Percentiles rank a stretch among this genome's conserved stretches.
Conservation (phyloP, 2,113 vertebrate genomes). For the Nibea coibor region DNA sequence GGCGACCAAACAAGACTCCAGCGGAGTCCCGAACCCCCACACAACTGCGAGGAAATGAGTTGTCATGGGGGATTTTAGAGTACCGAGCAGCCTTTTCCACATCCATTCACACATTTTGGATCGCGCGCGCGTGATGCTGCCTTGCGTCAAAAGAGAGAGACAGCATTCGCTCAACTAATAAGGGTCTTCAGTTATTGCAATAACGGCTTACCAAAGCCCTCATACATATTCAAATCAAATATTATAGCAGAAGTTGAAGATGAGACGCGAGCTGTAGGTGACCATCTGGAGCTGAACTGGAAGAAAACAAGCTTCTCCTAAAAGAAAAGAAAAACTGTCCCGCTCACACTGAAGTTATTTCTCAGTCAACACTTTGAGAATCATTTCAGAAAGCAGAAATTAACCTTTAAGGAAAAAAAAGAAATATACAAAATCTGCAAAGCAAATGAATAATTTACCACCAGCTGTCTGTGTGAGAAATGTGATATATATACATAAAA, state of each 20-base stretch:
- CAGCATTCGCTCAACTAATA: background rate
- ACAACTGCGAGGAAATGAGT: conserved; percentile 69
- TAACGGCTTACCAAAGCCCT: background rate
- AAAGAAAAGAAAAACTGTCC: background rate
- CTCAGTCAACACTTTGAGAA: background rate
- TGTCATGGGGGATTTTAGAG: conserved; percentile 62
- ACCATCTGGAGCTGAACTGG: conserved; percentile 27
- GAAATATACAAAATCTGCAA: conserved; percentile 29
- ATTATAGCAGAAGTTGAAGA: background rate
- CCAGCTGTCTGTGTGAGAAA: conserved; percentile 43
- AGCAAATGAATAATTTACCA: conserved; percentile 61
- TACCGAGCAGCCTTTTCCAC: conserved; percentile 41
- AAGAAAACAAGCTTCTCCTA: background rate
- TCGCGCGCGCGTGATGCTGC: background rate
- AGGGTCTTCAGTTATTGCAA: background rate
- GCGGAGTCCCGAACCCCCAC: conserved; percentile 50
- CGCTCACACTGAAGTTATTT: background rate
- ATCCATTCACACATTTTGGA: conserved; percentile 39
- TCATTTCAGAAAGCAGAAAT: background rate
- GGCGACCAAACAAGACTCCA: conserved; percentile 67
- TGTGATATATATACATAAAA: conserved; percentile 1
- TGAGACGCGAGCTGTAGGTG: background rate
- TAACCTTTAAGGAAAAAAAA: conserved; percentile 34
- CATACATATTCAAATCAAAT: conserved; percentile 28
- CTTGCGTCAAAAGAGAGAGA: background rate